phyloP scores from a whole-genome alignment of 2,113 vertebrate genomes.

The Rallus limicola region DNA sequence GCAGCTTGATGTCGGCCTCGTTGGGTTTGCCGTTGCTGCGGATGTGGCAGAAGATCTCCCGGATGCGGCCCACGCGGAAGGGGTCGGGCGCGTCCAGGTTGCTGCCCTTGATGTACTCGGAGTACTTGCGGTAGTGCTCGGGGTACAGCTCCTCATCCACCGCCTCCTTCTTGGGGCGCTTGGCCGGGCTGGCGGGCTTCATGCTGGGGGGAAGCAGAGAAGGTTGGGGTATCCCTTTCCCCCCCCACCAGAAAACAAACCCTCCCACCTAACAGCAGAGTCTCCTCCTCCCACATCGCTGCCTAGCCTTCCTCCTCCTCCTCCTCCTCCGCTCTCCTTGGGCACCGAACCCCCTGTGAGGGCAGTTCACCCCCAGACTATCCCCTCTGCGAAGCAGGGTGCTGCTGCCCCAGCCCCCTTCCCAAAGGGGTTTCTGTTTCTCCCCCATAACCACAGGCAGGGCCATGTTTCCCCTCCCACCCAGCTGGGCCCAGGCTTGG shows the following conservation, averaged over 20 bases:
- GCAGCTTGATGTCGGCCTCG: conserved; percentile 84
- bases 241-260: no score
- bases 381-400: neutral
- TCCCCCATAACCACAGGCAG: neutral
- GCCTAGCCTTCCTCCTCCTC: neutral
- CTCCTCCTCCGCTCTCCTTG: neutral
- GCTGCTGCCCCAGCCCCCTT: neutral
- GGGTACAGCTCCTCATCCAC: conserved; percentile 93
- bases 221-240: no score
- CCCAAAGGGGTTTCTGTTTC: neutral
- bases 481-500: neutral
- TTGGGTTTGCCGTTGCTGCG: conserved; percentile 86
- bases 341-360: neutral
- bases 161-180: conserved; percentile 88
- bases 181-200: conserved; percentile 87
- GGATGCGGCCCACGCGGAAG: conserved; percentile 88
- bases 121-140: conserved; percentile 94
- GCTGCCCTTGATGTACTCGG: conserved; percentile 96
- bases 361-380: neutral
- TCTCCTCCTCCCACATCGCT: neutral
- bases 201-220: conserved; percentile 68
- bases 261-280: no score
- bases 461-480: neutral
- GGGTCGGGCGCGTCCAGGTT: conserved; percentile 92
- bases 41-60: conserved; percentile 87